These are phyloP conservation scores for Plectrocnemia conspersa DNA, from an alignment of 1,140 invertebrate genomes.

Conservation along the genomic window DNA sequence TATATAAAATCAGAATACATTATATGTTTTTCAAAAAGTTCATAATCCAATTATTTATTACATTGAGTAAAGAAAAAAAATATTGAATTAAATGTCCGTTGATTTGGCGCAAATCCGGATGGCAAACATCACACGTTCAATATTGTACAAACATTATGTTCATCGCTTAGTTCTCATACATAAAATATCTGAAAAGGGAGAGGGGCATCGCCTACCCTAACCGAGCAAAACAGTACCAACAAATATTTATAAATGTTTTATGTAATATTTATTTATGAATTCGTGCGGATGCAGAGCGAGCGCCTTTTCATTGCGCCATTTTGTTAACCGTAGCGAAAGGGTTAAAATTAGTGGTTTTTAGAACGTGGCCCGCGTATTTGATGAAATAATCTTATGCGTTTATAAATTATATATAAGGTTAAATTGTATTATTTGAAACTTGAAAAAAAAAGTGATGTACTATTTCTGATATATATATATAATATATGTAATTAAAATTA, in stretches of 20 bases:
- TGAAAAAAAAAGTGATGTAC: too few relatives aligned
- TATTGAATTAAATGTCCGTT: too few relatives aligned
- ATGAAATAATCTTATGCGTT: too few relatives aligned
- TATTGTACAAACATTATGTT: constrained; percentile 28
- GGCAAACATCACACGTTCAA: constrained; percentile 24
- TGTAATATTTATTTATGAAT: constrained; percentile 36
- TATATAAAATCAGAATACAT: too few relatives aligned
- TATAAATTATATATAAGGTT: too few relatives aligned
- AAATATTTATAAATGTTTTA: constrained; percentile 38
- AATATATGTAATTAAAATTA: too few relatives aligned
- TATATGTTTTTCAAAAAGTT: too few relatives aligned
- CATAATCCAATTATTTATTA: too few relatives aligned
- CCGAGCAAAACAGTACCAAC: constrained; percentile 33
- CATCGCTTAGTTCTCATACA: constrained; percentile 19
- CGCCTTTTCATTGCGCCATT: constrained; percentile 15
- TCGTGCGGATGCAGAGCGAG: constrained; percentile 23
- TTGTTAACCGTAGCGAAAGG: constrained; percentile 7
- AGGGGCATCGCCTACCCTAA: constrained; percentile 24
- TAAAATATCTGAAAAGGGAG: constrained; percentile 12
- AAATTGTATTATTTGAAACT: too few relatives aligned
- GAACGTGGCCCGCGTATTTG: background rate
- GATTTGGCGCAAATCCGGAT: constrained; percentile 16
- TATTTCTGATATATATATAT: too few relatives aligned
- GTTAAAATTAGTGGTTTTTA: too few relatives aligned
- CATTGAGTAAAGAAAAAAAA: background rate